A percentile compares a stretch with the other conserved stretches of the same genome.
phyloP scores from a whole-genome alignment of 2,797 vertebrate species.

The Anolis apletophallus region DNA sequence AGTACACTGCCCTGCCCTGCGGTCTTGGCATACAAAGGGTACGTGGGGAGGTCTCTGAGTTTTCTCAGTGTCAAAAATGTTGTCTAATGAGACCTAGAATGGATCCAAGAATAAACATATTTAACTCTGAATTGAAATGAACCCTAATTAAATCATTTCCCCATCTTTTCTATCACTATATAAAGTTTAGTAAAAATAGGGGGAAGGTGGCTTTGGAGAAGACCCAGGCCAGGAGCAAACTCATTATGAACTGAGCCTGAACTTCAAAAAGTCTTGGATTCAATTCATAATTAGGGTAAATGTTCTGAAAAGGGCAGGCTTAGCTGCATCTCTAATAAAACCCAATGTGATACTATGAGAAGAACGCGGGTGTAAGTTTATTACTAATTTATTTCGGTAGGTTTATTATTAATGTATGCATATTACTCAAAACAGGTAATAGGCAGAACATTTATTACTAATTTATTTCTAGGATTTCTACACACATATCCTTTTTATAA shows the following conservation, averaged over 20 bases:
- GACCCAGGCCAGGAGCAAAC: too few species aligned
- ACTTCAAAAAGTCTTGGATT: background rate
- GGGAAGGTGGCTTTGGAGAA: background rate
- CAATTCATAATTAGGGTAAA: background rate
- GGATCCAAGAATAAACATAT: background rate
- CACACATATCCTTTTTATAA: background rate
- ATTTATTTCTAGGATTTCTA: background rate
- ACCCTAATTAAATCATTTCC: background rate
- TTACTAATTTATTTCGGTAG: too few species aligned
- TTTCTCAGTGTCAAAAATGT: background rate
- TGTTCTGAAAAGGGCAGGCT: background rate
- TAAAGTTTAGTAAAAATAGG: background rate
- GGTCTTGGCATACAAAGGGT: background rate
- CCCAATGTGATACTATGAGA: background rate
- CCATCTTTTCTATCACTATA: background rate
- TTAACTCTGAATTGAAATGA: background rate
- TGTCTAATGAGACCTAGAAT: background rate
- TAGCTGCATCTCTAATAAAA: background rate
- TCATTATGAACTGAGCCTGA: background rate
- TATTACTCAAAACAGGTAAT: too few species aligned
- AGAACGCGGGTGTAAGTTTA: background rate
- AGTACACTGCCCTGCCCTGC: background rate
- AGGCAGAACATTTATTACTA: background rate
- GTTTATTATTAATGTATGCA: too few species aligned
- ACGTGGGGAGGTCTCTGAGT: background rate